These are phyloP conservation scores for Antennarius maculatus DNA, from an alignment of 2,797 vertebrate genomes.

Conservation along the genomic window DNA sequence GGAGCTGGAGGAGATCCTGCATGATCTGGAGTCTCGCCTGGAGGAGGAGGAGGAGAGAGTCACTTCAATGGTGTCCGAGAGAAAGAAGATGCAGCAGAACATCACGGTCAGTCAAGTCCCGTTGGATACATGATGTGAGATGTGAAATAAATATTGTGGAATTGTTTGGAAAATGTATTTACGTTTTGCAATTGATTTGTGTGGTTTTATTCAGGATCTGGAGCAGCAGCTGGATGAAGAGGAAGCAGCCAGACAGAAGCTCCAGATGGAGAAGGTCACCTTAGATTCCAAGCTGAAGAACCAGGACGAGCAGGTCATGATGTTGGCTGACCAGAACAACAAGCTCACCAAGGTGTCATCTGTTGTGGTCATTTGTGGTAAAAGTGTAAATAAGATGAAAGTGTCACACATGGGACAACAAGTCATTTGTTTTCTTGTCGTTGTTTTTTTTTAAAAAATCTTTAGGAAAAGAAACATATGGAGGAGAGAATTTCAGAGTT, in stretches of 20 bases:
- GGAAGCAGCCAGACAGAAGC: constrained; percentile 92
- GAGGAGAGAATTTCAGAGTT: constrained; percentile 92
- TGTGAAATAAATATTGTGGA: no score
- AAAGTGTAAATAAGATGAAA: not conserved
- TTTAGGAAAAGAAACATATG: constrained; percentile 92
- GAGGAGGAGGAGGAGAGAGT: constrained; percentile 96
- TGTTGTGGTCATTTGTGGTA: not conserved
- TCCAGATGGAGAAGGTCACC: constrained; percentile 95
- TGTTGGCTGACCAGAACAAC: constrained; percentile 94
- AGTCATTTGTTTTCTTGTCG: not conserved
- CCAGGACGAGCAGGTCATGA: constrained; percentile 89
- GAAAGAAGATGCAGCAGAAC: constrained; percentile 98
- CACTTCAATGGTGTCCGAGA: constrained; percentile 86
- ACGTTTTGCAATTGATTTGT: not conserved
- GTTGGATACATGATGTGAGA: not conserved
- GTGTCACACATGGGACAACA: not conserved
- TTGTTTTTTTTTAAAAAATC: not conserved
- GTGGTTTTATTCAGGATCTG: constrained; percentile 83
- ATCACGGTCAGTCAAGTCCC: constrained; percentile 82
- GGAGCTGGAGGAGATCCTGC: constrained; percentile 96
- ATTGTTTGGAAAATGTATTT: not conserved
- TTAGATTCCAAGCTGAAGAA: constrained; percentile 94
- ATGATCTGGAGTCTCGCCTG: constrained; percentile 94
- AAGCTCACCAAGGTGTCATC: constrained; percentile 89
- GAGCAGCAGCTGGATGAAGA: constrained; percentile 98